Base-by-base conservation (phyloP, 2,113 vertebrate genomes). In the Lophius piscatorius region DNA sequence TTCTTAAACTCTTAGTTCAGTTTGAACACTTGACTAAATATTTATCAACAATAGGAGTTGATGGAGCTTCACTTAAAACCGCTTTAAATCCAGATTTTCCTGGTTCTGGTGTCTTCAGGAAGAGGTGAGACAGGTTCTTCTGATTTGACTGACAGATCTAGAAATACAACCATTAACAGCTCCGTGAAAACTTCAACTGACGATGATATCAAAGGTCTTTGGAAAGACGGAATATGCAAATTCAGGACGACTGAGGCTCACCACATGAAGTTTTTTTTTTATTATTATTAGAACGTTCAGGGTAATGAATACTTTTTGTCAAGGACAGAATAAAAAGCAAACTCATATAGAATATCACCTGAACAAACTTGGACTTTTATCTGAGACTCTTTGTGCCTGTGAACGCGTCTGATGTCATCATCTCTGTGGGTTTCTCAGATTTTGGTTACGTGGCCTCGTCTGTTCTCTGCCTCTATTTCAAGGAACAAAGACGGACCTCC, bases 351-450 rank as follows among this genome's bases (percentile, higher is more conserved):
- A 63, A 44, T 49, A 39, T 61, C 47, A 50, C 50, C 44, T 61
- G 21, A 45, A 45, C 16, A 22, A 67, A 59, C 20, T 49, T 9
- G 4, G 9, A 42, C 67, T 75, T 74, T 74, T 40, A 83, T 71
- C 40, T 41, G 45, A 65, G 51, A 50, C 62, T 69, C 44, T 54
- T 66, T 60, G 34, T 44, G 42, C 63, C 14, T 33, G 66, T 77
- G 75, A 80, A 80, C 74, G 80, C 62, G 63, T 75, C 49, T 45
- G 20, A 67, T 48, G 60, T 67, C 68, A 66, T 59, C 63, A 29
- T 56, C 52, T 68, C 23, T 65, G 60, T 58, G 72, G 55, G 61
- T 17, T 44, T 54, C 56, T 66, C 29, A 67, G 42, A 51, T 55
- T 69, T 72, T 9, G 31, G 74, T 52, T 45, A 16, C 52, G 35